Evolutionary conservation across 2,113 vertebrate genomes (phyloP), one percentile per base, ranked within the genome.

Genomic region (Murina feae): DNA sequence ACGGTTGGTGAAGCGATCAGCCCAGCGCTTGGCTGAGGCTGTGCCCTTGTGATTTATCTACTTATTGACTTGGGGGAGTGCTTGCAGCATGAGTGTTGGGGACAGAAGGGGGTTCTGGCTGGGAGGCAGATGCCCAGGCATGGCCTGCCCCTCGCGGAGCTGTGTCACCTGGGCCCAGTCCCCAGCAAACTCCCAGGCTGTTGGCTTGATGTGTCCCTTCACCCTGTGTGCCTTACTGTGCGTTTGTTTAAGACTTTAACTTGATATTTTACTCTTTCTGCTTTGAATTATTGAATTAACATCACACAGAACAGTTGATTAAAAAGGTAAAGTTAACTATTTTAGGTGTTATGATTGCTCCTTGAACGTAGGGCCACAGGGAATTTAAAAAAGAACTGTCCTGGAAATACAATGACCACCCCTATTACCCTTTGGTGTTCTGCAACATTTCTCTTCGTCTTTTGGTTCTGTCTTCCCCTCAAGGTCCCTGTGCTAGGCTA

Each of bases 21-120:
- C 47, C 0, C 66, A 12, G 47, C 1, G 1, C 25, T 32, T 11
- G 17, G 25, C 37, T 3, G 11, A 4, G 28, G 17, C 13, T 10
- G 30, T 6, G 16, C 72, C 35, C 53, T 35, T 10, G 28, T 5
- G 3, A 47, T 5, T 35, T 25, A 21, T 7, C 21, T 32, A 0
- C 32, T 32, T 32, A 4, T 16, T 4, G 3, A 11, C 44, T 75
- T 13, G 21, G 9, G 65, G 82, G 68, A 9, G 2, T 4, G 6
- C 60, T 20, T 8, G 16, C 20, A 13, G 58, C 39, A 2, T 1
- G 55, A 28, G 65, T 2, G 0, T 17, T 16, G 9, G 4, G 18
- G 6, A n/a, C 1, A 4, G 28, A 21, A 16, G 30, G 30, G 44
- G 90, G 20, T 9, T 55, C 23, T 32, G 32, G 66, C 42, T 30